These are phyloP conservation scores for Merodon equestris DNA, from an alignment of 2,888 invertebrate species.

Conservation along the genomic window DNA sequence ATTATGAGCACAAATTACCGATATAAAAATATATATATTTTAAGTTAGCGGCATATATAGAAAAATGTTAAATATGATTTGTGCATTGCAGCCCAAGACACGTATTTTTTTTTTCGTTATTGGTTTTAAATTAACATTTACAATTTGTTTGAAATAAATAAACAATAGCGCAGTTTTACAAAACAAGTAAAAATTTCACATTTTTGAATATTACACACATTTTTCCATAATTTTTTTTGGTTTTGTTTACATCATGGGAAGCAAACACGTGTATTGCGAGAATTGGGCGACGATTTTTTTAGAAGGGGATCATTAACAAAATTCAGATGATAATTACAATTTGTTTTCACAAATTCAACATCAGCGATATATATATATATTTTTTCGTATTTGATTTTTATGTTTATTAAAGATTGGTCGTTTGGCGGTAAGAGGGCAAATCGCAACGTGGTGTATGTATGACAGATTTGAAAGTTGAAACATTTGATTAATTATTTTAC, in stretches of 20 bases:
- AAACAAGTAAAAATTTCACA: slow-evolving; percentile 52
- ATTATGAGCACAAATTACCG: slow-evolving; percentile 47
- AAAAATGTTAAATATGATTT: no score
- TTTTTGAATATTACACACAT: slow-evolving; percentile 56
- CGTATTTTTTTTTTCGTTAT: neutral
- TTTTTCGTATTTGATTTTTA: no score
- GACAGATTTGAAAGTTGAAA: slow-evolving; percentile 58
- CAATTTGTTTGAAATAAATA: neutral
- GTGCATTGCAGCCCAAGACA: neutral
- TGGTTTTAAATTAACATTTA: slow-evolving; percentile 44
- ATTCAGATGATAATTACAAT: slow-evolving; percentile 37
- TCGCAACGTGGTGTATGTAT: slow-evolving; percentile 62
- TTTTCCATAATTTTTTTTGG: slow-evolving; percentile 15
- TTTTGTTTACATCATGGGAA: no score
- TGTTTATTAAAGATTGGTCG: slow-evolving; percentile 59
- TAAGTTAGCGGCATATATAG: no score
- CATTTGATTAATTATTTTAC: slow-evolving; percentile 36
- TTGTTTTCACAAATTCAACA: slow-evolving; percentile 60
- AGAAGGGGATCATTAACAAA: slow-evolving; percentile 50
- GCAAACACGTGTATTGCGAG: slow-evolving; percentile 37
- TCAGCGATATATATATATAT: no score
- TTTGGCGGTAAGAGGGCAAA: slow-evolving; percentile 62
- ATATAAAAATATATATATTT: neutral
- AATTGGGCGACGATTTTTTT: slow-evolving; percentile 16
- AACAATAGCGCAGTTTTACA: slow-evolving; percentile 25